Evolutionary conservation across 2,888 invertebrate genomes (phyloP), one percentile per base, ranked within the genome.

Genomic region (Linnaemya vulpina): DNA sequence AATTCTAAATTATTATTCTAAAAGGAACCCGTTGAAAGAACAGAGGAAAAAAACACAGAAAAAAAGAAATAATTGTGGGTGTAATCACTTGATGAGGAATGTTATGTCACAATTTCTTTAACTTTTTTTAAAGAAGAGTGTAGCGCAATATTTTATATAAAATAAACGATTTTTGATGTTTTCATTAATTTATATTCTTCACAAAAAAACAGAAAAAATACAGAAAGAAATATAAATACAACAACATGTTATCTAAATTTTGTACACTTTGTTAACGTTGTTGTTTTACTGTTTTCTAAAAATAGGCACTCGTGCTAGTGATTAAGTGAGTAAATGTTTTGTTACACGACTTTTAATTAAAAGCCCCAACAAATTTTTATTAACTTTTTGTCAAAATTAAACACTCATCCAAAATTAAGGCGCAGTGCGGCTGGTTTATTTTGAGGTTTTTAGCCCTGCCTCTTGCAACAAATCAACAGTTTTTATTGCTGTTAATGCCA

Each of bases 11-110:
- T 55, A 22, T 62, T 40, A 22, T 73, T 55, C 17, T 49, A 22
- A 46, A 35, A 55, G 20, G 71, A 55, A 51, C 40, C 40, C 49
- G 1, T 67, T 46, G 51, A 63, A 77, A 22, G 13, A 13, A 53
- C 40, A 20, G 11, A 17, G 25, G 74, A n/a, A n/a, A n/a, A n/a
- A n/a, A n/a, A n/a, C n/a, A n/a, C n/a, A n/a, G n/a, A n/a, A n/a
- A n/a, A n/a, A n/a, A n/a, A n/a, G n/a, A n/a, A n/a, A n/a, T 0
- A 70, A 25, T 71, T 60, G 35, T 71, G 82, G 81, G 82, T 75
- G 82, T 65, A 85, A 84, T 40, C 84, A 68, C 49, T 73, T 73
- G 13, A n/a, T 30, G 20, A 84, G 58, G 65, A 70, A 70, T 80
- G 20, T 67, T 65, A 30, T 65, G 71, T 20, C 22, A 63, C 25